These are phyloP conservation scores for Oscheius sp. DNA, from an alignment of 1,140 invertebrate species.

Conservation along the genomic window DNA sequence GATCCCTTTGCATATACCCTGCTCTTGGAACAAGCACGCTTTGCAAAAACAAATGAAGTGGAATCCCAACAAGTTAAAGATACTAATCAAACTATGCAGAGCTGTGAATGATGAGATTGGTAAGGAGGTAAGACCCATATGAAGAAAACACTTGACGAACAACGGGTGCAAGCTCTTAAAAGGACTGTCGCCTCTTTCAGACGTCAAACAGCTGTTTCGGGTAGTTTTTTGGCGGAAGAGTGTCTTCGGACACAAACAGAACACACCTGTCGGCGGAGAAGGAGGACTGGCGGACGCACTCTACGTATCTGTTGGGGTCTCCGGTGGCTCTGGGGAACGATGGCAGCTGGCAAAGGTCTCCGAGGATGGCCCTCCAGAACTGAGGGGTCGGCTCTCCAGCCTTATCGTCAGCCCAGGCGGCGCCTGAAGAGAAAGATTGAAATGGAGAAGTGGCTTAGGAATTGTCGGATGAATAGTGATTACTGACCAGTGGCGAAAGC, in stretches of 20 bases:
- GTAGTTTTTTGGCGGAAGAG: not conserved
- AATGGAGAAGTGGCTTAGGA: not conserved
- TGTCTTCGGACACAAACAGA: no score
- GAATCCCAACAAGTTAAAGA: no score
- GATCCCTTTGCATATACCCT: no score
- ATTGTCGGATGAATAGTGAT: not conserved
- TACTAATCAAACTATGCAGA: slow-evolving; percentile 12
- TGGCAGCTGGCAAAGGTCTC: slow-evolving; percentile 54
- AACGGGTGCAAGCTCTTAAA: no score
- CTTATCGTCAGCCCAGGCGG: slow-evolving; percentile 20
- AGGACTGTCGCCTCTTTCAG: no score
- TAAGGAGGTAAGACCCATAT: not conserved
- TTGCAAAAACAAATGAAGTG: slow-evolving; percentile 9
- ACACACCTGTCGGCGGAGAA: slow-evolving; percentile 42
- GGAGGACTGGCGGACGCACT: slow-evolving; percentile 47
- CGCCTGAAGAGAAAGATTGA: slow-evolving; percentile 11
- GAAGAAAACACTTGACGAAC: not conserved
- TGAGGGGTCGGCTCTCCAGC: slow-evolving; percentile 34
- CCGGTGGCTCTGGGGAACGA: slow-evolving; percentile 51
- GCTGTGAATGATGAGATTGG: not conserved
- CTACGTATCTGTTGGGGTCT: slow-evolving; percentile 50
- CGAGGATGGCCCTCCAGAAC: slow-evolving; percentile 55
- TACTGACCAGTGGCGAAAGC: not conserved
- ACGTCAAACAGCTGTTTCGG: not conserved
- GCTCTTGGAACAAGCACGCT: not conserved